These are phyloP conservation scores for Dinomys branickii DNA, from an alignment of 2,113 vertebrate genomes.

Conservation along the genomic window DNA sequence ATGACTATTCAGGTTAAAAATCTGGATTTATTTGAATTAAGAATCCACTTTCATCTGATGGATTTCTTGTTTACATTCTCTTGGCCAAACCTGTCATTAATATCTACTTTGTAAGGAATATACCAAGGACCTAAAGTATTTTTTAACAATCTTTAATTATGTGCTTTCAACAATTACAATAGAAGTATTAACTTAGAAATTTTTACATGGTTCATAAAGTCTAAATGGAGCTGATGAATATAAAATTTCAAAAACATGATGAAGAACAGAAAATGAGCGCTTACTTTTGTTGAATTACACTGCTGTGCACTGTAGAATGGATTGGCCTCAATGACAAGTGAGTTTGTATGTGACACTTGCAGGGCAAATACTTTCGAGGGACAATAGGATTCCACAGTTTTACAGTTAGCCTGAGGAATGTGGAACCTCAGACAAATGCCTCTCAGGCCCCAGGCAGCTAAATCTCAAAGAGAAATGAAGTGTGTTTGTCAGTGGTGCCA, in stretches of 20 bases:
- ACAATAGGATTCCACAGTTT: constrained; percentile 1
- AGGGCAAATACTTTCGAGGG: constrained; percentile 50
- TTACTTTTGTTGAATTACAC: constrained; percentile 54
- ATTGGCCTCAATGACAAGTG: constrained; percentile 62
- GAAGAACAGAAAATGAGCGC: constrained; percentile 35
- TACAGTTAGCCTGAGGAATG: background rate
- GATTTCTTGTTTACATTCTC: background rate
- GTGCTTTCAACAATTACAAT: constrained; percentile 49
- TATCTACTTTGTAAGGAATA: background rate
- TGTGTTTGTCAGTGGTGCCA: constrained; percentile 49
- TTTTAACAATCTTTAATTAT: background rate
- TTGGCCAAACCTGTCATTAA: background rate
- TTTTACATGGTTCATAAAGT: constrained; percentile 54
- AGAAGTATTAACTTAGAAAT: constrained; percentile 38
- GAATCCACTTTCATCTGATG: background rate
- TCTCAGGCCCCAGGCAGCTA: constrained; percentile 55
- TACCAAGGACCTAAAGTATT: background rate
- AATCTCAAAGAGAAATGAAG: constrained; percentile 64
- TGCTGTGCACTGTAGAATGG: background rate
- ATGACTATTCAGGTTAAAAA: background rate
- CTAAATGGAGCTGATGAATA: constrained; percentile 56
- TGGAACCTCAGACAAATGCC: constrained; percentile 28
- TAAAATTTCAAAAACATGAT: constrained; percentile 49
- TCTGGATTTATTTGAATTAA: background rate
- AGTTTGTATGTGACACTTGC: constrained; percentile 66